A percentile compares a stretch with the other conserved stretches of the same genome.
phyloP scores from a whole-genome alignment of 2,888 invertebrate genomes.

The Cephus pulcher region DNA sequence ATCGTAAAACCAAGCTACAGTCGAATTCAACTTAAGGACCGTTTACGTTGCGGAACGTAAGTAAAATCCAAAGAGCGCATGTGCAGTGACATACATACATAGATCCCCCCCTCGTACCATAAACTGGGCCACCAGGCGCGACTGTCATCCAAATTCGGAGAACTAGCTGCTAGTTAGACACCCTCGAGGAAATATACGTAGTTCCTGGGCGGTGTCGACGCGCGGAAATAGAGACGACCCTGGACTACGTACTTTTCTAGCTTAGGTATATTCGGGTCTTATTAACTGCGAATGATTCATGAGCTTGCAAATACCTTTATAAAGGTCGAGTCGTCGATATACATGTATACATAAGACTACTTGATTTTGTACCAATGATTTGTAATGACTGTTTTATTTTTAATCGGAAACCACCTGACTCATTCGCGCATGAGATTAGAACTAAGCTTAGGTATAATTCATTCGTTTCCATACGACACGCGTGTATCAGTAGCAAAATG shows the following conservation, averaged over 20 bases:
- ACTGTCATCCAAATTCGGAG: conserved; percentile 4
- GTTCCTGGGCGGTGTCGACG: neutral
- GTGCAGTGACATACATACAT: neutral
- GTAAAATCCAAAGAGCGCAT: neutral
- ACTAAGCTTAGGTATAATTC: too few relatives aligned
- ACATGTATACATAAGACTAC: neutral
- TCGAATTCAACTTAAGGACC: neutral
- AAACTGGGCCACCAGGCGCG: conserved; percentile 5
- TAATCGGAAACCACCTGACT: too few relatives aligned
- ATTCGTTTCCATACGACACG: too few relatives aligned
- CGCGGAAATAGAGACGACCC: neutral
- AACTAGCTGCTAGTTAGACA: neutral
- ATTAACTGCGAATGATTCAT: neutral
- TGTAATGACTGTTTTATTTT: too few relatives aligned
- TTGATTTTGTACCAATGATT: too few relatives aligned
- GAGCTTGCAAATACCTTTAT: neutral
- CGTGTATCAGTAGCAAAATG: too few relatives aligned
- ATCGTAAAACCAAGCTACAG: neutral
- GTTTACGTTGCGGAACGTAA: neutral
- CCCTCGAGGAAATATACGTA: neutral
- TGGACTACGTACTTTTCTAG: neutral
- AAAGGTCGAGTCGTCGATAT: neutral
- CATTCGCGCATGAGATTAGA: too few relatives aligned
- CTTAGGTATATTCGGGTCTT: neutral
- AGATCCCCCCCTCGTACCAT: neutral